A percentile compares a stretch with the other conserved stretches of the same genome.
phyloP scores from a whole-genome alignment of 2,888 invertebrate genomes.

The Cyrtodaria siliqua region DNA sequence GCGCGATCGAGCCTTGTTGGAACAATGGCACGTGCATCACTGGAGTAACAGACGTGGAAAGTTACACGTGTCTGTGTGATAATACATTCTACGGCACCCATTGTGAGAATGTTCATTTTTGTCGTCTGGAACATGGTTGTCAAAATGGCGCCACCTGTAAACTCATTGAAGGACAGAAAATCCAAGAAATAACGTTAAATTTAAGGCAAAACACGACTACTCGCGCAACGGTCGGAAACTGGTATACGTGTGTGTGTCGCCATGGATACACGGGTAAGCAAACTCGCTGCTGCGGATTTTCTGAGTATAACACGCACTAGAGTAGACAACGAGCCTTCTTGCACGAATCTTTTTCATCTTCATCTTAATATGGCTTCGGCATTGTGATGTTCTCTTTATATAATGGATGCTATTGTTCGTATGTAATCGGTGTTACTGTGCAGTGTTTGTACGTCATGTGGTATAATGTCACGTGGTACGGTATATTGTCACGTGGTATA shows the following conservation, averaged over 20 bases:
- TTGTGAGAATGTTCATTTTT: slow-evolving; percentile 89
- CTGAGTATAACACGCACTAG: slow-evolving; percentile 16
- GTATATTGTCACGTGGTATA: no score
- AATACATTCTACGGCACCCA: slow-evolving; percentile 93
- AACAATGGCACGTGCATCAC: slow-evolving; percentile 69
- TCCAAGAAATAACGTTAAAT: slow-evolving; percentile 25
- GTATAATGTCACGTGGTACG: no score
- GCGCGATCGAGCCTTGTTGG: slow-evolving; percentile 66
- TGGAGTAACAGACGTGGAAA: slow-evolving; percentile 87
- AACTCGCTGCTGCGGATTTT: slow-evolving; percentile 3
- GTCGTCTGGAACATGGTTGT: slow-evolving; percentile 60
- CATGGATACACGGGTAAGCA: slow-evolving; percentile 67
- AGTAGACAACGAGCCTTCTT: slow-evolving; percentile 3
- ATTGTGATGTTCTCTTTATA: no score
- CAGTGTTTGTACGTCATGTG: no score
- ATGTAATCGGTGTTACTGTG: no score
- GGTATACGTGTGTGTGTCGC: slow-evolving; percentile 62
- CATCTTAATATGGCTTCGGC: no score
- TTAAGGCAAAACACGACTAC: slow-evolving; percentile 21
- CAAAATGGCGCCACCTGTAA: slow-evolving; percentile 60
- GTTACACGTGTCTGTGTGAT: slow-evolving; percentile 94
- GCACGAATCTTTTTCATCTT: background rate
- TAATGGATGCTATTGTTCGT: no score
- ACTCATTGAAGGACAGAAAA: slow-evolving; percentile 28
- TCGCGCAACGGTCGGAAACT: slow-evolving; percentile 52